Evolutionary conservation across 2,797 vertebrate genomes (phyloP), one percentile per base, ranked within the genome.

Genomic region (Helicolenus hilgendorfi): DNA sequence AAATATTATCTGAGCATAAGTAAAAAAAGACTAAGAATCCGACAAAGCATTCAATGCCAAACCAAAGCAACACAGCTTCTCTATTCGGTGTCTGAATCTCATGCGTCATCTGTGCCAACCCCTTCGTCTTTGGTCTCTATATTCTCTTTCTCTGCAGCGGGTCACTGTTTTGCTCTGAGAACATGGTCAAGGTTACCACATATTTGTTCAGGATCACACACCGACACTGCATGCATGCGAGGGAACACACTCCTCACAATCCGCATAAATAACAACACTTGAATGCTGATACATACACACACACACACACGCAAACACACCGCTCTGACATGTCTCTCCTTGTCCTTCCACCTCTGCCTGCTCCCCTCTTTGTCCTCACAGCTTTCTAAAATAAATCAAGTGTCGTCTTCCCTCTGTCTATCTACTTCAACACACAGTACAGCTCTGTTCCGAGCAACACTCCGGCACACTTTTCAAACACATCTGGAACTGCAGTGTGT

Each of bases 301-400:
- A 4, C 79, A 67, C 53, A 59, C 65, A 56, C 29, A 35, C 29
- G 36, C 24, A 41, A 4, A 41, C 13, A 41, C 38, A 41, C 41
- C 3, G 53, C 69, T 73, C 59, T 55, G 33, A 83, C 77, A 83
- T 67, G 60, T 86, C 81, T 87, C 65, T 79, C 83, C 84, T 81
- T 86, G 82, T 92, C 87, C 84, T 84, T 75, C 14, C 77, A 87
- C 27, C 56, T 7, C 53, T 85, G 55, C 45, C 53, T 81, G 77
- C 62, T 80, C 75, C 72, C 67, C 72, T 60, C 41, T 55, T 33
- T 79, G 84, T 77, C 83, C 88, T 84, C 79, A n/a, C 85, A 62
- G 81, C 88, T 74, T 84, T 92, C 91, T 71, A 92, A 96, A 93
- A 94, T 92, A 91, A 90, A 87, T 72, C 74, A 2, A 88, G 90